A percentile compares a stretch with the other conserved stretches of the same genome.
Evolutionary conservation across 2,797 vertebrate species (phyloP).

Genomic region (Micromesistius poutassou): DNA sequence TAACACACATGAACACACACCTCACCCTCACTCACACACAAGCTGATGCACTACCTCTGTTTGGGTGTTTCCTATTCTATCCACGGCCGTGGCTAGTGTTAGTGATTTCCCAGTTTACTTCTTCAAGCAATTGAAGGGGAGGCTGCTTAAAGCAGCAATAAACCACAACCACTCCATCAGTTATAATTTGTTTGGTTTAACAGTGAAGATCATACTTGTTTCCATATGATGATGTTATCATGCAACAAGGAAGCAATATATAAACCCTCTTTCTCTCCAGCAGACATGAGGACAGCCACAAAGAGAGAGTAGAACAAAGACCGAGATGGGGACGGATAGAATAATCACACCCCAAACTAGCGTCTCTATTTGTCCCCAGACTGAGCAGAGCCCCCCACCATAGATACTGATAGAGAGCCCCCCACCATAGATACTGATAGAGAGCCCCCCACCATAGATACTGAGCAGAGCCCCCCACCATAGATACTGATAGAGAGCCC

Average conservation of each 20-base stretch:
- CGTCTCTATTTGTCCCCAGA: neutral
- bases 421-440: no score
- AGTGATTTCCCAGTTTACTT: neutral
- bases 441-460: no score
- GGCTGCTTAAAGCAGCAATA: no score
- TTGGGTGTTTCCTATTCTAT: neutral
- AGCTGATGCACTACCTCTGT: neutral
- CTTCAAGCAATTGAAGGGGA: neutral
- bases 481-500: no score
- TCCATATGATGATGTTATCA: no score
- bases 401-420: no score
- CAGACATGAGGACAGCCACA: no score
- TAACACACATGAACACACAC: no score
- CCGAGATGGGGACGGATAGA: neutral
- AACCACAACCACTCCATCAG: no score
- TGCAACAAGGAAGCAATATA: neutral
- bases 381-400: no score
- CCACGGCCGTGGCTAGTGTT: neutral
- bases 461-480: no score
- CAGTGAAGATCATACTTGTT: neutral
- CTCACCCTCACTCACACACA: neutral
- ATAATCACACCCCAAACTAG: neutral
- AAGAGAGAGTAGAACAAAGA: neutral
- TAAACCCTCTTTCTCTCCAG: neutral
- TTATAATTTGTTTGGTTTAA: neutral